Conservation (phyloP, 2,113 vertebrate genomes). For the Neomonachus schauinslandi region DNA sequence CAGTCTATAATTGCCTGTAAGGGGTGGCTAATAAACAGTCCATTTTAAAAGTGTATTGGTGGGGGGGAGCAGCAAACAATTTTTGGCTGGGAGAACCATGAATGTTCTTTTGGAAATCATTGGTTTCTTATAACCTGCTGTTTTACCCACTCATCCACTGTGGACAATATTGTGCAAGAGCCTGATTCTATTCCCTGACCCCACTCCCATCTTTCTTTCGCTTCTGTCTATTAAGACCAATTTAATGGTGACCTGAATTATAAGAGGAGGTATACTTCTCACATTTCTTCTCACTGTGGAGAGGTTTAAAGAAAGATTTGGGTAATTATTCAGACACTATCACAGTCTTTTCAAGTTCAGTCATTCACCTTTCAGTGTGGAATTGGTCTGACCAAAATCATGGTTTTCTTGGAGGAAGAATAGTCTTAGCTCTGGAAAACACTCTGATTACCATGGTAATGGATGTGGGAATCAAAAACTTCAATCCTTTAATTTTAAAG, state of each 20-base stretch:
- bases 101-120: background rate
- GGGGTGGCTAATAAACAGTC: background rate
- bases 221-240: background rate
- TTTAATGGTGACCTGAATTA: background rate
- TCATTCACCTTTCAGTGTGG: background rate
- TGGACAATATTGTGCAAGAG: background rate
- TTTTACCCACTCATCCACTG: background rate
- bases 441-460: background rate
- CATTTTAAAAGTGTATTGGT: background rate
- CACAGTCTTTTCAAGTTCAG: background rate
- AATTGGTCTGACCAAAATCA: background rate
- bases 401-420: background rate
- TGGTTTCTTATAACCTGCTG: background rate
- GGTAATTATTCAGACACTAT: background rate
- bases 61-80: background rate
- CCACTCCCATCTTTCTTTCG: background rate
- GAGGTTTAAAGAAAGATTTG: background rate
- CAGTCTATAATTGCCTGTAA: background rate
- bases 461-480: background rate
- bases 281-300: background rate
- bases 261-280: background rate
- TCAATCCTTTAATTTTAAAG: slow-evolving; percentile 17
- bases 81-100: background rate
- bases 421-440: background rate
- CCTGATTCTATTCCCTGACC: background rate